Evolutionary conservation across 2,797 vertebrate genomes (phyloP).

Genomic region (Paguma larvata): DNA sequence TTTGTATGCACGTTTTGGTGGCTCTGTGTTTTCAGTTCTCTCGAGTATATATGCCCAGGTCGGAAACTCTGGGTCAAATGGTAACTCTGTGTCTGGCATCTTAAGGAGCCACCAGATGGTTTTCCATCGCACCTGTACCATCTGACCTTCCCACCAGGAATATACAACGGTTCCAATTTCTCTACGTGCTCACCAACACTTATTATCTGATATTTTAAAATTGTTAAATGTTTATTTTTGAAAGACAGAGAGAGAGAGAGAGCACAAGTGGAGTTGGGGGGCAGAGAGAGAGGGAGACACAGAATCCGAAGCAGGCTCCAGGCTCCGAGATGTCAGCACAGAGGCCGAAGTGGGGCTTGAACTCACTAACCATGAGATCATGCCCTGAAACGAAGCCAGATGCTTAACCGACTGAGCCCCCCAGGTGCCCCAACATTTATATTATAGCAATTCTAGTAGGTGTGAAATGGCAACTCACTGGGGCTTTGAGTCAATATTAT

Average conservation of each 20-base stretch:
- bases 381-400: too few relatives aligned
- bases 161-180: rapidly evolving
- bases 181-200: rapidly evolving
- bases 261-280: too few relatives aligned
- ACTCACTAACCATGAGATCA: too few relatives aligned
- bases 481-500: not conserved
- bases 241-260: too few relatives aligned
- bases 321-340: too few relatives aligned
- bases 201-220: not conserved
- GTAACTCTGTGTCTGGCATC: rapidly evolving
- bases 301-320: too few relatives aligned
- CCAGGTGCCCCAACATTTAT: not conserved
- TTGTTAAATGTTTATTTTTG: too few relatives aligned
- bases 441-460: not conserved
- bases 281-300: too few relatives aligned
- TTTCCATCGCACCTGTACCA: rapidly evolving
- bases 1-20: not conserved
- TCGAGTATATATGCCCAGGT: too few relatives aligned
- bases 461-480: not conserved
- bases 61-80: not conserved
- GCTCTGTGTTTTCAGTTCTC: not conserved
- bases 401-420: too few relatives aligned
- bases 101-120: too few relatives aligned
- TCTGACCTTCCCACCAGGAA: not conserved
- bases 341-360: too few relatives aligned